Evolutionary conservation across 2,113 vertebrate species (phyloP).

Genomic region (Eubucco bourcierii): DNA sequence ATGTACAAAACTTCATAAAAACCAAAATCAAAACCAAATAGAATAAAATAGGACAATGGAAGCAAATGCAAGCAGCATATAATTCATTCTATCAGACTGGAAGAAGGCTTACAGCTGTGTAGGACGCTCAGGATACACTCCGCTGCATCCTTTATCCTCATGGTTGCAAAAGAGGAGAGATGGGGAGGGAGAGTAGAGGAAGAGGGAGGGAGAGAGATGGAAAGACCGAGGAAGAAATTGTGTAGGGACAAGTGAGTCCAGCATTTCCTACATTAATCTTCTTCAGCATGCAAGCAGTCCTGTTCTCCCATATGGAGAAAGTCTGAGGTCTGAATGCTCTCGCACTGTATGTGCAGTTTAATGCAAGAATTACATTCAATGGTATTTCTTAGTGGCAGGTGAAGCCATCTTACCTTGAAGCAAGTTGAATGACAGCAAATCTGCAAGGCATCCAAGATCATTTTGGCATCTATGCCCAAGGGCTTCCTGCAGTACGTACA

Average conservation of each 20-base stretch:
- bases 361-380: neutral
- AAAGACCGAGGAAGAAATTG: neutral
- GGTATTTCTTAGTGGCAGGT: slow-evolving; percentile 15
- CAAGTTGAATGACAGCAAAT: slow-evolving; percentile 93
- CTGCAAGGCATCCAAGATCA: slow-evolving; percentile 91
- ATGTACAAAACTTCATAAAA: neutral
- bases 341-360: neutral
- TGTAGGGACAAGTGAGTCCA: neutral
- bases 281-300: neutral
- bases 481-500: slow-evolving; percentile 90
- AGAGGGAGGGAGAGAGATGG: neutral
- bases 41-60: neutral
- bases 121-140: neutral
- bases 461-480: slow-evolving; percentile 87
- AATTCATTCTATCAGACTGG: neutral
- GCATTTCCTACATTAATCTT: neutral
- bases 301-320: neutral
- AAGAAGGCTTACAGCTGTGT: neutral
- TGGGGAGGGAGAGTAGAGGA: neutral
- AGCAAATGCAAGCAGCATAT: neutral
- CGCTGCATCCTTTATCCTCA: neutral
- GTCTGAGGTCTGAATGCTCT: neutral
- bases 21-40: neutral
- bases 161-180: neutral
- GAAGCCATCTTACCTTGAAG: slow-evolving; percentile 86